Base-by-base conservation (phyloP, 2,113 vertebrate species). In the Colius striatus region DNA sequence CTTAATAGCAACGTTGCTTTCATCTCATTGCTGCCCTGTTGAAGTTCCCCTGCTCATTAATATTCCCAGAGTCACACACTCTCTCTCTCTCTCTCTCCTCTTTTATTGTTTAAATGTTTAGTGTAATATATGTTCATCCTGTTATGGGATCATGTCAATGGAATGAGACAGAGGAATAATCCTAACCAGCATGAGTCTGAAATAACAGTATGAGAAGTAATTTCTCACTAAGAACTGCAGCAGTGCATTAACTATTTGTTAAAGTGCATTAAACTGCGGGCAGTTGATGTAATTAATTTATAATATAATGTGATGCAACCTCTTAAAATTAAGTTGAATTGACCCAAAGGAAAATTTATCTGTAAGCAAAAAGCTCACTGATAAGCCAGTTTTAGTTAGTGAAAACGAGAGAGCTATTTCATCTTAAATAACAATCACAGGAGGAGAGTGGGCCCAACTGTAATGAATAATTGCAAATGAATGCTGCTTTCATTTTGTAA, bases 71-170 rank as follows among this genome's bases (percentile, higher is more conserved):
- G 80, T 85, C 43, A 18, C 32, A 67, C 50, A 67, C 20, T 48
- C 23, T 13, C 55, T 43, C 10, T 34, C 72, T 53, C 68, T 32
- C 11, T n/a, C 23, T 47, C 82, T 63, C 36, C 23, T 36, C 21
- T 36, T 94, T 94, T 96, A 97, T 92, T 95, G 89, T 95, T 96
- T 95, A 96, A 97, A 93, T 86, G 70, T 95, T 96, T 94, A 85
- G 66, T 66, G 93, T 77, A 83, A 83, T 95, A 96, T 89, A 45
- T 57, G 11, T 60, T 96, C 80, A 82, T 96, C 94, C 90, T 83
- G 76, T 93, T 96, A 71, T 11, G 45, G 95, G 93, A 95, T 97
- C 96, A 93, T 80, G 50, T 90, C 92, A 62, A 34, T 77, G 87
- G 89, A 92, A 96, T 7, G 51, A 94, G 82, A 91, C 75, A 88